Evolutionary conservation across 2,797 vertebrate genomes (phyloP), one percentile per base, ranked within the genome.

Genomic region (Naso thynnoides): DNA sequence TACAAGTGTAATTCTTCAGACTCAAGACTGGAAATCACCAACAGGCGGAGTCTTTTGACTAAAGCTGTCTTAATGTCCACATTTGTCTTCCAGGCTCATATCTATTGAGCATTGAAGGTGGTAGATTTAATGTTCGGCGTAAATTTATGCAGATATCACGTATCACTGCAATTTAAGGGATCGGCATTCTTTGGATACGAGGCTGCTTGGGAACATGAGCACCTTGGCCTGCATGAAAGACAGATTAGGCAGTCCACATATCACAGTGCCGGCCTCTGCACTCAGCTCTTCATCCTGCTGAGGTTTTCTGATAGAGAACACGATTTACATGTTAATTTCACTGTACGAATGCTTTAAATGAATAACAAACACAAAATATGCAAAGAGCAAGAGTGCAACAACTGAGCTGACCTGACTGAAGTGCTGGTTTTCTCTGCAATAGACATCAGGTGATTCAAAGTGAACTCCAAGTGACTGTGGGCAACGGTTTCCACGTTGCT

Each of bases 151-250:
- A 24, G 73, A 82, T 68, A 69, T 83, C 79, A 60, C 38, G 68
- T 14, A 16, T 68, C 49, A 93, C 74, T 94, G 91, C 83, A 85
- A 86, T 76, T 93, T 87, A 64, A 90, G 92, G 68, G 90, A 84
- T 74, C 88, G 87, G 87, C 89, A 87, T 44, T 90, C 76, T 87
- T 91, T 88, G 78, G 94, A 95, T 70, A 91, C 90, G 71, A 97
- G 90, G 7, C 95, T 92, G 82, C 94, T 92, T 19, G 96, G 97
- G 88, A 98, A 98, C 96, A 98, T 98, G 89, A 98, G 91, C 91
- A 97, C 95, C 91, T 95, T 96, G 89, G 95, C 95, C 84, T 91
- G 95, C 97, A 97, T 98, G 94, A 98, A 99, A 27, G 96, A 96
- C 77, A 98, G 83, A 86, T 96, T 90, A 24, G 96, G 96, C 78